These are phyloP conservation scores for Forbesichthys agassizii DNA, from an alignment of 2,113 vertebrate species.

Conservation along the genomic window DNA sequence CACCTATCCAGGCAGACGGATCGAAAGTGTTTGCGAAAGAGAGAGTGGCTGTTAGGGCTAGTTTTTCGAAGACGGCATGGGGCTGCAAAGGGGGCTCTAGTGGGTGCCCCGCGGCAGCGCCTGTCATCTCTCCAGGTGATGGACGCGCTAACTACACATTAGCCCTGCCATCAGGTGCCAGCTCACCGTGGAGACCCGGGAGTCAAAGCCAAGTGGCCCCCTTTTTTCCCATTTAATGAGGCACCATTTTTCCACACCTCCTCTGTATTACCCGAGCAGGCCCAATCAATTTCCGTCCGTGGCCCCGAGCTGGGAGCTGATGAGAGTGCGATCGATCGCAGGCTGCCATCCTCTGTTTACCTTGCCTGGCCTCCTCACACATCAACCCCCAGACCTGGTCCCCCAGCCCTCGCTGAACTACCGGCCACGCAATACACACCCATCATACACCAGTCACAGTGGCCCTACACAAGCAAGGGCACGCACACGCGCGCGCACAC, in stretches of 20 bases:
- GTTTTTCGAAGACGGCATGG: conserved; percentile 60
- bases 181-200: conserved; percentile 44
- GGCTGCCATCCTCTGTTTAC: conserved; percentile 66
- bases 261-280: conserved; percentile 44
- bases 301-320: conserved; percentile 70
- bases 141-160: conserved; percentile 69
- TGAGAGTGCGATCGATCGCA: conserved; percentile 75
- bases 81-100: conserved; percentile 46
- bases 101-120: conserved; percentile 59
- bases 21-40: conserved; percentile 55
- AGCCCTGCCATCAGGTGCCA: conserved; percentile 59
- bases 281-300: conserved; percentile 57
- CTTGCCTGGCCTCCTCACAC: conserved; percentile 45
- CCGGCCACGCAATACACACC: conserved; percentile 29
- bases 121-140: conserved; percentile 71
- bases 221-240: conserved; percentile 49
- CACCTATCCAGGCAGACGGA: conserved; percentile 70
- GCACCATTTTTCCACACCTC: conserved; percentile 51
- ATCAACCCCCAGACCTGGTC: conserved; percentile 33
- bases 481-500: conserved; percentile 14
- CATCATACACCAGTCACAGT: conserved; percentile 29
- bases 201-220: conserved; percentile 44
- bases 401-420: conserved; percentile 28
- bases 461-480: conserved; percentile 16
- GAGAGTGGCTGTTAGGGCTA: conserved; percentile 58